These are phyloP conservation scores for Sebastes variabilis DNA, from an alignment of 2,797 vertebrate genomes.

Conservation along the genomic window DNA sequence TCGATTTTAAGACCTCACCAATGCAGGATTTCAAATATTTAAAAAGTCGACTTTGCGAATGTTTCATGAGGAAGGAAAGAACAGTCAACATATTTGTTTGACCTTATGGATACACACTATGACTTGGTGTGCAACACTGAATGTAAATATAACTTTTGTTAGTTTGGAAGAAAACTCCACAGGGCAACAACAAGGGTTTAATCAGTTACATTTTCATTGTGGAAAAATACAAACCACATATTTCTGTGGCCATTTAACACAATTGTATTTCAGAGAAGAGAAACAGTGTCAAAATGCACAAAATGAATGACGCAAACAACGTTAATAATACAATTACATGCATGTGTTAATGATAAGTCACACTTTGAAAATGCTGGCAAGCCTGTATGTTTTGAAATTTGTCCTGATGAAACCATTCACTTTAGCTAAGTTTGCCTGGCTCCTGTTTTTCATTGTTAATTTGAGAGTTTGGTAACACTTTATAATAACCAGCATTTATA, in stretches of 20 bases:
- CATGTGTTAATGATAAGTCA: slow-evolving; percentile 23
- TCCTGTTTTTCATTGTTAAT: neutral
- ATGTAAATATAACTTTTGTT: neutral
- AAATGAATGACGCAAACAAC: slow-evolving; percentile 38
- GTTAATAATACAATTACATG: slow-evolving; percentile 38
- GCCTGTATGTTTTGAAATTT: neutral
- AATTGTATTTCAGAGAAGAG: slow-evolving; percentile 7
- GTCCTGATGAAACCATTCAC: neutral
- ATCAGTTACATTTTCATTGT: neutral
- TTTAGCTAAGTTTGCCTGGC: neutral
- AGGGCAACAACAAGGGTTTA: neutral
- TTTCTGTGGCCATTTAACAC: slow-evolving; percentile 12
- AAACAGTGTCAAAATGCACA: slow-evolving; percentile 1
- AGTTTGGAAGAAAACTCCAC: neutral
- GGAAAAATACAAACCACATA: neutral
- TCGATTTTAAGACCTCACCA: neutral
- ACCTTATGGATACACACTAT: neutral
- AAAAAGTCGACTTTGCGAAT: neutral
- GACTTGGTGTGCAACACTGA: neutral
- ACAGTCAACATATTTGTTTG: neutral
- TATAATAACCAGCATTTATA: too few species aligned
- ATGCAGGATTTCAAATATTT: neutral
- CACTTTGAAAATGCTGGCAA: neutral
- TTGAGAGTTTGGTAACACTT: too few species aligned
- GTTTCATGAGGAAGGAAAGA: neutral